Conservation (phyloP, 1,140 invertebrate species). For the Danaus melanippus region DNA sequence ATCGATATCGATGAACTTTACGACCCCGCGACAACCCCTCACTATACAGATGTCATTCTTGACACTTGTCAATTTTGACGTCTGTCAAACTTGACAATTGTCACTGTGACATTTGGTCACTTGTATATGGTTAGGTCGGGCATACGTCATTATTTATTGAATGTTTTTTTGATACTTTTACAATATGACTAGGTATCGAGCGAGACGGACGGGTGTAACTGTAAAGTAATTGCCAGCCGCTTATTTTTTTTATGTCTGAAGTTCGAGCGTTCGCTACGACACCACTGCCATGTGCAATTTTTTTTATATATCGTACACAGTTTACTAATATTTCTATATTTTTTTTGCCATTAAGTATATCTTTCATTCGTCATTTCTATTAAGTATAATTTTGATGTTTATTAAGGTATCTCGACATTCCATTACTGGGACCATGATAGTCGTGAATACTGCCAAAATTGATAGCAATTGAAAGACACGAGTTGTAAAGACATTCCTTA, state of each 20-base stretch:
- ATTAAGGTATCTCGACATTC: constrained; percentile 53
- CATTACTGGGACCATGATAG: constrained; percentile 56
- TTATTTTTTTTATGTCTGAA: constrained; percentile 55
- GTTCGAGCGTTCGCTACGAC: constrained; percentile 60
- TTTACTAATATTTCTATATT: constrained; percentile 47
- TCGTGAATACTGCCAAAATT: constrained; percentile 19
- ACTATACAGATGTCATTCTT: constrained; percentile 16
- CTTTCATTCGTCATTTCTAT: constrained; percentile 37
- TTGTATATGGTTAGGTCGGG: constrained; percentile 8
- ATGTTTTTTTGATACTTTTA: constrained; percentile 17
- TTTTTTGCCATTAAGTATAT: constrained; percentile 47
- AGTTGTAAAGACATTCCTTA: constrained; percentile 18
- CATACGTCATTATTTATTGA: constrained; percentile 29
- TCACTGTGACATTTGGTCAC: constrained; percentile 1
- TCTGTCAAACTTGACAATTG: constrained; percentile 12
- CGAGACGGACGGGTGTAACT: constrained; percentile 52
- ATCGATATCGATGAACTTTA: constrained; percentile 26
- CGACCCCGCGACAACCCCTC: constrained; percentile 10
- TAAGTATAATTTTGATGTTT: constrained; percentile 17
- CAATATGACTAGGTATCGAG: constrained; percentile 17
- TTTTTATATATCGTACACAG: constrained; percentile 52
- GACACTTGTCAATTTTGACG: constrained; percentile 10
- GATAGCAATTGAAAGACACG: constrained; percentile 23
- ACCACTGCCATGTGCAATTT: constrained; percentile 69
- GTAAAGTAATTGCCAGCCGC: constrained; percentile 68